Conservation (phyloP, 2,888 invertebrate genomes). For the Euplagia quadripunctaria region DNA sequence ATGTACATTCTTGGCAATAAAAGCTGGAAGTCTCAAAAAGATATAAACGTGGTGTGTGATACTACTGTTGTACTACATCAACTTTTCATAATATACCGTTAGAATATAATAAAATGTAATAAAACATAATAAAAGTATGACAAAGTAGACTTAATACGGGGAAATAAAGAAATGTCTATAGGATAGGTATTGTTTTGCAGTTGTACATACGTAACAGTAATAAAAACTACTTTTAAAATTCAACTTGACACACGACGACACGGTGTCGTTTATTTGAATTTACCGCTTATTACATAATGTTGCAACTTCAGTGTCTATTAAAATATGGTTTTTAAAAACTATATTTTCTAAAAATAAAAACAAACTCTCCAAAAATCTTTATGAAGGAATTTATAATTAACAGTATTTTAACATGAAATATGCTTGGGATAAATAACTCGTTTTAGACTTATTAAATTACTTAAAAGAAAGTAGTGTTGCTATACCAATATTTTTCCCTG, state of each 20-base stretch:
- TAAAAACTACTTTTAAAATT: neutral
- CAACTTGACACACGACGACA: neutral
- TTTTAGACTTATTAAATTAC: constrained; percentile 40
- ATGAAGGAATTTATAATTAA: neutral
- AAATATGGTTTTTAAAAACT: constrained; percentile 7
- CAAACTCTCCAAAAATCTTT: neutral
- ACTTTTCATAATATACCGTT: neutral
- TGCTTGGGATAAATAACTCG: constrained; percentile 18
- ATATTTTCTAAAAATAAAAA: neutral
- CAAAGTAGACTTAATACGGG: neutral
- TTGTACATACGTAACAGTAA: neutral
- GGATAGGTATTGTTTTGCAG: neutral
- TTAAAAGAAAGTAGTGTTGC: constrained; percentile 30
- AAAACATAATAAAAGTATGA: neutral
- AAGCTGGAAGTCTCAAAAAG: too few species aligned
- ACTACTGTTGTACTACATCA: neutral
- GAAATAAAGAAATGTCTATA: neutral
- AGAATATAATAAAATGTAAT: neutral
- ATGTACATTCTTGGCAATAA: too few species aligned
- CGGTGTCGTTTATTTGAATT: constrained; percentile 53
- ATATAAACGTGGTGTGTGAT: neutral
- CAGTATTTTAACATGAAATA: neutral
- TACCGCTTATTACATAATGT: constrained; percentile 47
- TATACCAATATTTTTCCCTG: constrained; percentile 12
- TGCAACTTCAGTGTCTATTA: constrained; percentile 20